A percentile compares a stretch with the other conserved stretches of the same genome.
Conservation (phyloP, 2,797 vertebrate species). For the Percopsis omiscomaycus region DNA sequence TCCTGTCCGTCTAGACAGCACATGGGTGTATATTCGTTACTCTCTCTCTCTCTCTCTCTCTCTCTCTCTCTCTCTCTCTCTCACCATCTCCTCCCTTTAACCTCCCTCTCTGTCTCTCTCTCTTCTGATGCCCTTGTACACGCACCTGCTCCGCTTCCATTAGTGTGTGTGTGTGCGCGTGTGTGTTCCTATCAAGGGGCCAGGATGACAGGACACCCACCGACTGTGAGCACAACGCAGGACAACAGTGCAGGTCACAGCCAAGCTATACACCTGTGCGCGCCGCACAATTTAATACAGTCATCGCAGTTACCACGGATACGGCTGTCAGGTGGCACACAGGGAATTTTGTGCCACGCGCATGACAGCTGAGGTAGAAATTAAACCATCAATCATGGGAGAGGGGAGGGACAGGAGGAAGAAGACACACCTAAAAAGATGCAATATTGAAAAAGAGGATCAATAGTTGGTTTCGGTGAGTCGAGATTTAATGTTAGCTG, state of each 20-base stretch:
- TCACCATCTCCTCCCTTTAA: too few relatives aligned
- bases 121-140: neutral
- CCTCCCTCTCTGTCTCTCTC: too few relatives aligned
- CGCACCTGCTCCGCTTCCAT: neutral
- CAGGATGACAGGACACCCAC: neutral
- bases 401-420: neutral
- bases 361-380: conserved; percentile 9
- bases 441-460: neutral
- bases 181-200: neutral
- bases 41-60: too few relatives aligned
- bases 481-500: too few relatives aligned
- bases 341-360: conserved; percentile 3
- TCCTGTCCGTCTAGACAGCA: too few relatives aligned
- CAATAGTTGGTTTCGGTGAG: too few relatives aligned
- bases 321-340: conserved; percentile 19
- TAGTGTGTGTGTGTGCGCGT: neutral
- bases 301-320: conserved; percentile 20
- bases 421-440: neutral
- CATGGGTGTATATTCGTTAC: too few relatives aligned
- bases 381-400: too few relatives aligned
- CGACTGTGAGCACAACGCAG: neutral
- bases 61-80: too few relatives aligned
- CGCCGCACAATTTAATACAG: conserved; percentile 8
- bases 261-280: neutral
- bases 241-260: neutral